Evolutionary conservation across 2,888 invertebrate genomes (phyloP), one percentile per base, ranked within the genome.

Genomic region (Mimas tiliae): DNA sequence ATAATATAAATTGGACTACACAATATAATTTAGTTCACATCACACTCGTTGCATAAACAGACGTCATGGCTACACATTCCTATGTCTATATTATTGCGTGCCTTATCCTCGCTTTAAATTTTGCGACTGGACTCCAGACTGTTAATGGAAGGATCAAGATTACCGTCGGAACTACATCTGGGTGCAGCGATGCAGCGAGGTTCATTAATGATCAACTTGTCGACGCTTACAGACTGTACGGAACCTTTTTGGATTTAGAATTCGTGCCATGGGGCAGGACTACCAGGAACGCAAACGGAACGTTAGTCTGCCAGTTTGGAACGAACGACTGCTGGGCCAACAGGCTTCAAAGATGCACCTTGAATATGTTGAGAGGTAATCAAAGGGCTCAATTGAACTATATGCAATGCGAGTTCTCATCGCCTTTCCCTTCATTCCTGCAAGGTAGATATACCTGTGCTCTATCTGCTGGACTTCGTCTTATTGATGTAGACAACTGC

Each of bases 211-310:
- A 76, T 14, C 82, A 87, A 21, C 73, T 93, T 9, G 73, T 68
- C 0, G 81, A 83, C 47, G 81, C 87, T 0, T 90, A 88, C 58
- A 73, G 72, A 14, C 74, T 83, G 27, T 91, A 88, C 71, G 79
- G 80, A 12, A 71, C 89, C 0, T 88, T 79, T 58, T 68, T 94
- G 66, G 87, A 91, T 9, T 66, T 93, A 0, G 87, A 92, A 69
- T 92, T 90, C 62, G 79, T 94, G 0, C 88, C 92, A 0, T 94
- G 94, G 94, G 94, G 93, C 19, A 87, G 88, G 65, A 87, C 90
- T 0, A 19, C 16, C 0, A 76, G 85, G 52, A 72, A 78, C 14
- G 65, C 65, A 0, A 74, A 88, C 38, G 88, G 84, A 3, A 70
- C 66, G 1, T 69, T 89, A 12, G 69, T 65, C 1, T 94, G 94